Conservation (phyloP, 2,113 vertebrate species). For the Pomatostomus ruficeps region DNA sequence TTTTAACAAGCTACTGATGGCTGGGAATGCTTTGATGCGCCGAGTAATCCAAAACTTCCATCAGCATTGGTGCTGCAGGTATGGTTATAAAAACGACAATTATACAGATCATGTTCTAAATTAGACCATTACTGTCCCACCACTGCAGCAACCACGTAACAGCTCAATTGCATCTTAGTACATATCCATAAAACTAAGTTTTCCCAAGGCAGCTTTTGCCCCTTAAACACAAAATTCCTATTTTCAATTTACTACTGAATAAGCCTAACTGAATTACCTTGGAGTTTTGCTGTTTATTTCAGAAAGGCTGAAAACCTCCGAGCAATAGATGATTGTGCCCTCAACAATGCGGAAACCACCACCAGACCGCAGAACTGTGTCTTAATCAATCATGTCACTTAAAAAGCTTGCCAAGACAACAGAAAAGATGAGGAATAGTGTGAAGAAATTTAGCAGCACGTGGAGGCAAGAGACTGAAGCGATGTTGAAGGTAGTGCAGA, state of each 20-base stretch:
- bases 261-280: neutral
- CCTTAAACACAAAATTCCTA: neutral
- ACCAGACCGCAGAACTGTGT: neutral
- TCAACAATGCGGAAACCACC: neutral
- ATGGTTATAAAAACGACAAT: neutral
- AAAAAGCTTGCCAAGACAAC: neutral
- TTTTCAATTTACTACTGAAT: neutral
- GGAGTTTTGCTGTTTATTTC: neutral
- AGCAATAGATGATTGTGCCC: neutral
- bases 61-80: neutral
- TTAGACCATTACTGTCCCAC: neutral
- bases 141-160: neutral
- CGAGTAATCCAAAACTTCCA: neutral
- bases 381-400: neutral
- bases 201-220: neutral
- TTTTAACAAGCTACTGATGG: neutral
- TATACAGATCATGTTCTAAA: neutral
- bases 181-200: neutral
- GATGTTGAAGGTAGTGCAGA: neutral
- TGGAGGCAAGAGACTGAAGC: neutral
- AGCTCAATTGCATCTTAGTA: neutral
- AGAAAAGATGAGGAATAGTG: neutral
- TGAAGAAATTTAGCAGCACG: neutral
- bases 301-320: neutral
- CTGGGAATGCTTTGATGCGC: neutral